phyloP scores from a whole-genome alignment of 1,140 invertebrate genomes.

The Zaprionus tsacasi region DNA sequence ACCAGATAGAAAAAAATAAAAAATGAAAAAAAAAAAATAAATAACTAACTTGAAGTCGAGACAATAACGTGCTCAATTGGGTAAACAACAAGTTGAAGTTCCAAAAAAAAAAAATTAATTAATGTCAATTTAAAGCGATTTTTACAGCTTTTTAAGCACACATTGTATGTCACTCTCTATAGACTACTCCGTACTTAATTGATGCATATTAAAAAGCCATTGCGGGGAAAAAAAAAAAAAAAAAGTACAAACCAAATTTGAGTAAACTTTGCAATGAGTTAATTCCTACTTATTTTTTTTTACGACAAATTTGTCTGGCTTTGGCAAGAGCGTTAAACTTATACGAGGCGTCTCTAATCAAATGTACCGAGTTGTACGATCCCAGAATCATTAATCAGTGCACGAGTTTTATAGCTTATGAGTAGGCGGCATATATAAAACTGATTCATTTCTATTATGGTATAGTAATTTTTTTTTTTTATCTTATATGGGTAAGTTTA shows the following conservation, averaged over 20 bases:
- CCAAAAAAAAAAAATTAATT: constrained; percentile 72
- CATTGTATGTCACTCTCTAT: constrained; percentile 21
- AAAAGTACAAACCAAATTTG: neutral
- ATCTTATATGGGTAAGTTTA: neutral
- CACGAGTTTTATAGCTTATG: constrained; percentile 3
- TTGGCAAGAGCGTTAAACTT: neutral
- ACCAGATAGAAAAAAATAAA: constrained; percentile 1
- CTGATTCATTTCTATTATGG: neutral
- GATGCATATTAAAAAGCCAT: constrained; percentile 50
- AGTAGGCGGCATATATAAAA: neutral
- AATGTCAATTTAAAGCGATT: constrained; percentile 60
- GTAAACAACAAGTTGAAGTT: constrained; percentile 54
- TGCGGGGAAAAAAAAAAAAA: constrained; percentile 6
- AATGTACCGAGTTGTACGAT: constrained; percentile 5
- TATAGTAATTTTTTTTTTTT: neutral
- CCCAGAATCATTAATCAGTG: constrained; percentile 2
- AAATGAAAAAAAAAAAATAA: constrained; percentile 13
- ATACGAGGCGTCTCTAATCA: constrained; percentile 2
- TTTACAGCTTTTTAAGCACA: constrained; percentile 11
- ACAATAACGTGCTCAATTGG: constrained; percentile 33
- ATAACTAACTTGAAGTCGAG: constrained; percentile 5
- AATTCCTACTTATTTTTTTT: neutral
- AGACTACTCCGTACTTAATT: constrained; percentile 49
- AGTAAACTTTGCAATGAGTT: constrained; percentile 27
- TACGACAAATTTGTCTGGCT: constrained; percentile 22